phyloP scores from a whole-genome alignment of 1,140 invertebrate genomes.

The Parasteatoda tepidariorum region DNA sequence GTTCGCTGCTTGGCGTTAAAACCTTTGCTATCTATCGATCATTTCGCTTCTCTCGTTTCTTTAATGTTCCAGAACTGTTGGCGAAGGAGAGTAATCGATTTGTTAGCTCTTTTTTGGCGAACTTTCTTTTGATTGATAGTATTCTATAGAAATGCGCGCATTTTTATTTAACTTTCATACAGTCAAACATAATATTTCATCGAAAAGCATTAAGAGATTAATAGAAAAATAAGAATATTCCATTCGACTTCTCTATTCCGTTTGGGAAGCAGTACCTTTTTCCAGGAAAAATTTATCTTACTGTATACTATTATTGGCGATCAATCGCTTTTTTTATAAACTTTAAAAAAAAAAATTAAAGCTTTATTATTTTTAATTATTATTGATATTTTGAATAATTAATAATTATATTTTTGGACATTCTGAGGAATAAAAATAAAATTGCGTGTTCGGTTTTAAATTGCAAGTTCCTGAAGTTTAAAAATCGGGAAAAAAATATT shows the following conservation, averaged over 20 bases:
- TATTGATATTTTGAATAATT: neutral
- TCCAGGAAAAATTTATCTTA: too few species aligned
- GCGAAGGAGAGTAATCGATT: slow-evolving; percentile 18
- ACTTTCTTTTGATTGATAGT: neutral
- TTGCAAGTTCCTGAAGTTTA: too few species aligned
- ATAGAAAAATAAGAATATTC: neutral
- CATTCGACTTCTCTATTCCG: neutral
- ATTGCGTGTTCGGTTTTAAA: too few species aligned
- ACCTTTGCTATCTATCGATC: slow-evolving; percentile 45
- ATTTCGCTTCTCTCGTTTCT: neutral
- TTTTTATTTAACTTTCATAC: neutral
- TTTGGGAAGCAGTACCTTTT: too few species aligned
- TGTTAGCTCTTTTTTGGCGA: neutral
- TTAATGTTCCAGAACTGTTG: slow-evolving; percentile 19
- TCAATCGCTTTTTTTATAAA: neutral
- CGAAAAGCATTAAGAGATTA: neutral
- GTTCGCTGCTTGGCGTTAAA: slow-evolving; percentile 27
- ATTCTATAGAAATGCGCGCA: neutral
- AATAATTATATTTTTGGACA: too few species aligned
- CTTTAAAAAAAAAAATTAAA: neutral
- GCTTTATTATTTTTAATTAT: neutral
- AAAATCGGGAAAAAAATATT: too few species aligned
- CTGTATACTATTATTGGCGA: too few species aligned
- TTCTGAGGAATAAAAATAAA: too few species aligned
- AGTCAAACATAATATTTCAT: neutral